Conservation (phyloP, 2,113 vertebrate species). For the Enhydra lutris region DNA sequence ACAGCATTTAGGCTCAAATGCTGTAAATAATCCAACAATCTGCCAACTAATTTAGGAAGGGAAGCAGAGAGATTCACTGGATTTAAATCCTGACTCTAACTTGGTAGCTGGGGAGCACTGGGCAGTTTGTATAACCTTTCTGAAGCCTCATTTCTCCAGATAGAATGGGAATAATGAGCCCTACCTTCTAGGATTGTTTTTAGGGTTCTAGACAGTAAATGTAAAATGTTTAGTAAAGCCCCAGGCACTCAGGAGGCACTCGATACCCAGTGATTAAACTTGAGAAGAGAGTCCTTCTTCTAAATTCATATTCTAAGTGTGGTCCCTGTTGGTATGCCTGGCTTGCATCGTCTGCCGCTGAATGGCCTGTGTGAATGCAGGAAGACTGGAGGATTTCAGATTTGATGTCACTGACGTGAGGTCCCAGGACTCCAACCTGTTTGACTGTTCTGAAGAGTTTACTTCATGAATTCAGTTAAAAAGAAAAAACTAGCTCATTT, state of each 20-base stretch:
- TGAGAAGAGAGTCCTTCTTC: background rate
- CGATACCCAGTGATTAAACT: background rate
- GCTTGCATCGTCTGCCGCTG: background rate
- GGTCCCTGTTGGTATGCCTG: background rate
- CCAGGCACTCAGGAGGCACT: background rate
- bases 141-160: background rate
- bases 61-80: background rate
- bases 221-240: background rate
- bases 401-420: background rate
- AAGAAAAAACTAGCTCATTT: background rate
- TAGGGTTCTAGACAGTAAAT: background rate
- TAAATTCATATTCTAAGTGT: background rate
- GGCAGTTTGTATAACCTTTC: background rate
- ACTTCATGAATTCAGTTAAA: background rate
- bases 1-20: background rate
- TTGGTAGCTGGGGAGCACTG: background rate
- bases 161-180: background rate
- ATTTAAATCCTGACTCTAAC: background rate
- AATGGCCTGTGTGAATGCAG: background rate
- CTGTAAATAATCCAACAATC: background rate
- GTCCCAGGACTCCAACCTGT: background rate
- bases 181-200: background rate
- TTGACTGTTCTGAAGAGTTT: background rate
- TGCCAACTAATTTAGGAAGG: background rate
- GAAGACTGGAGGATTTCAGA: background rate